These are phyloP conservation scores for Gallinago solitaria DNA, from an alignment of 2,797 vertebrate genomes.

Conservation along the genomic window DNA sequence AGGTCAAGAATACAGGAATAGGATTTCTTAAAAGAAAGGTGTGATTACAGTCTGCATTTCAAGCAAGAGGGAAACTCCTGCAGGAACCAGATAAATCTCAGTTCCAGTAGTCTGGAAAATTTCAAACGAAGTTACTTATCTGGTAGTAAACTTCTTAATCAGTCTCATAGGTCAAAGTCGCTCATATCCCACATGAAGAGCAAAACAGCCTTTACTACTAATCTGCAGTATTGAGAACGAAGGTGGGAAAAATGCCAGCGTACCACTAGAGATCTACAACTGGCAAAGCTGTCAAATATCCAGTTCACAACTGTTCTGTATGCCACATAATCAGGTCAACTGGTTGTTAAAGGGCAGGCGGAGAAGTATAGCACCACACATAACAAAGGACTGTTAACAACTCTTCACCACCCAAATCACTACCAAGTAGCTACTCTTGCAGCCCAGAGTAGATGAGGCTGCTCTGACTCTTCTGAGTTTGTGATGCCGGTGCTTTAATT, in stretches of 20 bases:
- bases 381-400: background rate
- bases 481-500: background rate
- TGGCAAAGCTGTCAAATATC: accelerated
- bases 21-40: background rate
- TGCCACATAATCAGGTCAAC: background rate
- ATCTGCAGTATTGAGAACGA: background rate
- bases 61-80: background rate
- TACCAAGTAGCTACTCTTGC: background rate
- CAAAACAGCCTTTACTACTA: background rate
- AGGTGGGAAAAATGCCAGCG: background rate
- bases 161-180: background rate
- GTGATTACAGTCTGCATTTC: background rate
- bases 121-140: background rate
- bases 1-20: background rate
- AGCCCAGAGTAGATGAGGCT: background rate
- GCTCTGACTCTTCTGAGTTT: background rate
- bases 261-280: background rate
- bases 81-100: background rate
- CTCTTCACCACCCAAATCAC: background rate
- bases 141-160: background rate
- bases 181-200: background rate
- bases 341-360: background rate
- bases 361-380: background rate
- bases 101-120: background rate
- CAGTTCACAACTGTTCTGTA: background rate